Conservation (phyloP, 2,113 vertebrate species). For the Chinchilla lanigera region DNA sequence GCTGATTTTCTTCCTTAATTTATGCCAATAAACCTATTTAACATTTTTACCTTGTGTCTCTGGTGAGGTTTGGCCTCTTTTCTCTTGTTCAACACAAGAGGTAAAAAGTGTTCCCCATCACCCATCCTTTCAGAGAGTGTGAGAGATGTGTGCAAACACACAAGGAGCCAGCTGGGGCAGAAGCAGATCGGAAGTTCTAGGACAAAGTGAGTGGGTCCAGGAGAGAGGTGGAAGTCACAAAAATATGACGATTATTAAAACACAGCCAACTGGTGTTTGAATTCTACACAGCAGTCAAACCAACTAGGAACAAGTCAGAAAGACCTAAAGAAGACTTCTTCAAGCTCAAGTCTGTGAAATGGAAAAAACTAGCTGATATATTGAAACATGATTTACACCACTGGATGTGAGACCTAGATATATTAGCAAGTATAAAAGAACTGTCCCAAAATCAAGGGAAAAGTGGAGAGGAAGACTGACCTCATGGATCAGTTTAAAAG, state of each 20-base stretch:
- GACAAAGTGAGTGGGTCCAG: not conserved
- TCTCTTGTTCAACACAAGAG: fast-evolving
- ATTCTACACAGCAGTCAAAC: not conserved
- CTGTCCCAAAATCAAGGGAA: not conserved
- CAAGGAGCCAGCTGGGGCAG: not conserved
- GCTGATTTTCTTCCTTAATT: not conserved
- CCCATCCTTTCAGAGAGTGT: not conserved
- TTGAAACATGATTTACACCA: not conserved
- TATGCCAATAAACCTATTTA: not conserved
- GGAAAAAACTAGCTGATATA: not conserved
- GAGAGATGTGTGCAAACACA: not conserved
- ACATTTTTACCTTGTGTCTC: not conserved
- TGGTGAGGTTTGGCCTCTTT: not conserved
- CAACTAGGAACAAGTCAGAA: not conserved
- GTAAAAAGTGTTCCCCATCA: not conserved
- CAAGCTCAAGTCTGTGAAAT: not conserved
- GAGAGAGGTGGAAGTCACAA: not conserved
- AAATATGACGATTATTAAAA: not conserved
- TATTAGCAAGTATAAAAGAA: not conserved
- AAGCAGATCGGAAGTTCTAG: not conserved
- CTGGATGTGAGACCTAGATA: not conserved
- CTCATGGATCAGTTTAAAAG: not conserved
- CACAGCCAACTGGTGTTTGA: too few relatives aligned
- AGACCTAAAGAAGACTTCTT: not conserved
- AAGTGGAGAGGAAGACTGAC: not conserved